These are phyloP conservation scores for Eriosoma lanigerum DNA, from an alignment of 1,140 invertebrate genomes.

Conservation along the genomic window DNA sequence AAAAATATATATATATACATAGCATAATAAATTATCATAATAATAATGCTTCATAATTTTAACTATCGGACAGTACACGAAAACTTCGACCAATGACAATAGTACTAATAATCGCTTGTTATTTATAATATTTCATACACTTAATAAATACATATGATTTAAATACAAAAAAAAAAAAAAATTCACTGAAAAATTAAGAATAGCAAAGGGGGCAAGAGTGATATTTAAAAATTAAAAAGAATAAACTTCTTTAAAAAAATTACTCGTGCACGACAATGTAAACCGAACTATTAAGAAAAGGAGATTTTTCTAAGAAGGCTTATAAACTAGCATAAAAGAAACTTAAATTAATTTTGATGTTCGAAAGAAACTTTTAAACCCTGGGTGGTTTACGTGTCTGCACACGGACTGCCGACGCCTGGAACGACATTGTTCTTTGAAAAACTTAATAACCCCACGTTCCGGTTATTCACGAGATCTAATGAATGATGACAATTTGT, in stretches of 20 bases:
- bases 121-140: too few relatives aligned
- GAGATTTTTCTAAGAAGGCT: neutral
- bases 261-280: neutral
- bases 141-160: neutral
- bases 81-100: too few relatives aligned
- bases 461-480: neutral
- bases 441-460: neutral
- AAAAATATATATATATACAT: too few relatives aligned
- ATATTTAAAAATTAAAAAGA: neutral
- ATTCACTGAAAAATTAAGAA: too few relatives aligned
- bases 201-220: too few relatives aligned
- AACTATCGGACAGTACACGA: too few relatives aligned
- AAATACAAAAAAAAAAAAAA: neutral
- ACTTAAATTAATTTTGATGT: conserved; percentile 51
- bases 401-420: neutral
- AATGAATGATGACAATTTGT: conserved; percentile 1
- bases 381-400: conserved; percentile 1
- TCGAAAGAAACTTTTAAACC: conserved; percentile 28
- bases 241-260: neutral
- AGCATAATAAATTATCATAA: too few relatives aligned
- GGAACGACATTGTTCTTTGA: neutral
- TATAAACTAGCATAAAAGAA: conserved; percentile 14
- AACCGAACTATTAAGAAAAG: conserved; percentile 8
- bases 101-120: too few relatives aligned
- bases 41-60: too few relatives aligned